Base-by-base conservation (phyloP, 2,113 vertebrate genomes). In the Fulmarus glacialis region DNA sequence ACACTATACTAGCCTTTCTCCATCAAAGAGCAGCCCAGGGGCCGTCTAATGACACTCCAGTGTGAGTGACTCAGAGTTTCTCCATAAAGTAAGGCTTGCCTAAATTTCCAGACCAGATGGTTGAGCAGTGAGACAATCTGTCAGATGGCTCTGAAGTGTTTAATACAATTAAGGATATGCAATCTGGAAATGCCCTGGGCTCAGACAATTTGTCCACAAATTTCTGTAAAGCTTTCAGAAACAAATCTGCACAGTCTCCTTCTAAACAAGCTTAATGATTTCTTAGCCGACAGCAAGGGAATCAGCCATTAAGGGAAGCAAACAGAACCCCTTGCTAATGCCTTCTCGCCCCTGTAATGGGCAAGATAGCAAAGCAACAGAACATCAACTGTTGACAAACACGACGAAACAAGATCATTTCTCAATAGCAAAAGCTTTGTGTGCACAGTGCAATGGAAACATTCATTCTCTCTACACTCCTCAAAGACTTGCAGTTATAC, bases 61-160 rank as follows among this genome's bases (percentile, higher is more conserved):
- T 50, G 48, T 23, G 34, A 75, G 47, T 38, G 45, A 71, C 77
- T 96, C 83, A 10, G 13, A 62, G 32, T 45, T 86, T 43, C 89
- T 87, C 81, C 10, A 30, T 74, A 26, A 93, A 93, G 78, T 64
- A 78, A 92, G 77, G 60, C 86, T 89, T 96, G 71, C 87, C 72
- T 78, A 40, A 47, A 71, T 95, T 93, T 93, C 42, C 66, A 94
- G 60, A 79, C 75, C 97, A 95, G 89, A 96, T 89, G 94, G 95
- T 27, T 47, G 26, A 58, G 87, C 95, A 88, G 86, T 60, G 81
- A 96, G 87, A 94, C 89, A 82, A 90, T 90, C 45, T 84, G 1
- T 96, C 93, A 91, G 79, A 93, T 56, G 82, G 89, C 87, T 95
- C 92, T 85, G 47, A 91, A 94, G 59, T 87, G 74, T 95, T 96